phyloP scores from a whole-genome alignment of 1,140 invertebrate species.

The Phocides pigmalion region DNA sequence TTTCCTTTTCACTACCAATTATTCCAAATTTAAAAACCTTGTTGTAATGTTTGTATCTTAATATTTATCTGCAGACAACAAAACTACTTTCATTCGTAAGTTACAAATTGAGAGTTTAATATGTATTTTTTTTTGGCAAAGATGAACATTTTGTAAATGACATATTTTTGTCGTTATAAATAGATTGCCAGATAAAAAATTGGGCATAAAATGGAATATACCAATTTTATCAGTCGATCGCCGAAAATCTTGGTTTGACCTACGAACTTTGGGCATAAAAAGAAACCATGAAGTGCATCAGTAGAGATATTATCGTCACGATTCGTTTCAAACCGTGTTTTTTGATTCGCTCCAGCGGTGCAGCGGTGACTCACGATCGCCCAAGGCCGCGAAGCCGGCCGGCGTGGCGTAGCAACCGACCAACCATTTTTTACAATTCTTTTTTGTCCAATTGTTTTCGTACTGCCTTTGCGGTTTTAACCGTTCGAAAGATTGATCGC shows the following conservation, averaged over 20 bases:
- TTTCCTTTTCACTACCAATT: too few relatives aligned
- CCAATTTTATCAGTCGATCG: constrained; percentile 7
- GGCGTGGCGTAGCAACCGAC: constrained; percentile 63
- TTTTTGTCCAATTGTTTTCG: constrained; percentile 55
- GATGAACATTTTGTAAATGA: too few relatives aligned
- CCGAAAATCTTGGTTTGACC: constrained; percentile 28
- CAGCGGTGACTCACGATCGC: constrained; percentile 47
- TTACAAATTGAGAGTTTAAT: too few relatives aligned
- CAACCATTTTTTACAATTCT: constrained; percentile 53
- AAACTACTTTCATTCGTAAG: too few relatives aligned
- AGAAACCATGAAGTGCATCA: constrained; percentile 30
- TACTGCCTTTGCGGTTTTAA: constrained; percentile 37
- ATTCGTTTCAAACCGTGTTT: constrained; percentile 44
- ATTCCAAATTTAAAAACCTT: too few relatives aligned
- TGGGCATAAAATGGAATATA: background rate
- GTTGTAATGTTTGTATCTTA: too few relatives aligned
- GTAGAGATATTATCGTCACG: constrained; percentile 37
- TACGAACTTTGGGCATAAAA: constrained; percentile 44
- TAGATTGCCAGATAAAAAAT: too few relatives aligned
- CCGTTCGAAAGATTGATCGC: constrained; percentile 40
- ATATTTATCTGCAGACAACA: too few relatives aligned
- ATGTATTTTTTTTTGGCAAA: too few relatives aligned
- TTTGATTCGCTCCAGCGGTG: constrained; percentile 51
- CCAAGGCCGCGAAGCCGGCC: constrained; percentile 73
- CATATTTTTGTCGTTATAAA: background rate